Percentiles rank a stretch among this genome's conserved stretches.
Evolutionary conservation across 2,113 vertebrate genomes (phyloP).

Genomic region (Ondatra zibethicus): DNA sequence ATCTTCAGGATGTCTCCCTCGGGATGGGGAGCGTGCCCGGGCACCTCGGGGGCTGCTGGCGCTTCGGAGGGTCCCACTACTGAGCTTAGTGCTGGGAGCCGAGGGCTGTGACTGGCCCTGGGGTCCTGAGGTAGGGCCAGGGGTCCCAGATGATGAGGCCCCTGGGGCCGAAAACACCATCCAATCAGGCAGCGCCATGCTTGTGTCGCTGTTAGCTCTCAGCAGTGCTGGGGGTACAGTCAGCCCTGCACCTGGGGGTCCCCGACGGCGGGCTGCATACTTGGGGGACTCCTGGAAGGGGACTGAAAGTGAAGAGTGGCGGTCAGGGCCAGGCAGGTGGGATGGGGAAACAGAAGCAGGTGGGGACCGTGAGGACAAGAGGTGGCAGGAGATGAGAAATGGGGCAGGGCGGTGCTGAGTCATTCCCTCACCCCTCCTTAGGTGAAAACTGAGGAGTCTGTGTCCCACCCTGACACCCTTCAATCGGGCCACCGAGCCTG

Average conservation of each 20-base stretch:
- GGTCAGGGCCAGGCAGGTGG: background rate
- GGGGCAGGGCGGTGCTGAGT: rapidly evolving
- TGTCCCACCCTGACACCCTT: background rate
- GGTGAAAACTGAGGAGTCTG: too few species aligned
- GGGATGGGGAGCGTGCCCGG: constrained; percentile 92
- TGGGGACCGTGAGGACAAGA: background rate
- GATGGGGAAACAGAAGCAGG: background rate
- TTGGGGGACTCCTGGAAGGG: constrained; percentile 95
- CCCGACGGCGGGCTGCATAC: constrained; percentile 91
- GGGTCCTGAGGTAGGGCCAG: constrained; percentile 80
- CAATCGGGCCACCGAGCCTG: background rate
- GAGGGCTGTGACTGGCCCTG: constrained; percentile 73
- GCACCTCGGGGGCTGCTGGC: constrained; percentile 95
- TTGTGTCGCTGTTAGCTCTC: constrained; percentile 95
- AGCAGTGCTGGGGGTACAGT: constrained; percentile 90
- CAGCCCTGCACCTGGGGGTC: constrained; percentile 85
- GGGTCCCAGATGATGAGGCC: constrained; percentile 76
- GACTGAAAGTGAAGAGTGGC: constrained; percentile 82
- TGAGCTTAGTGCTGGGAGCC: constrained; percentile 89
- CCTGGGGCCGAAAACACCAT: constrained; percentile 90
- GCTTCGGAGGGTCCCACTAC: constrained; percentile 91
- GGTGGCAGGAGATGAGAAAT: background rate
- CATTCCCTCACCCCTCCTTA: rapidly evolving
- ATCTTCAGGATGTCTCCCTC: constrained; percentile 90
- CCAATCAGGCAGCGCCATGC: constrained; percentile 95